Percentiles rank a stretch among this genome's conserved stretches.
Conservation (phyloP, 2,113 vertebrate genomes). For the Nipponia nippon region DNA sequence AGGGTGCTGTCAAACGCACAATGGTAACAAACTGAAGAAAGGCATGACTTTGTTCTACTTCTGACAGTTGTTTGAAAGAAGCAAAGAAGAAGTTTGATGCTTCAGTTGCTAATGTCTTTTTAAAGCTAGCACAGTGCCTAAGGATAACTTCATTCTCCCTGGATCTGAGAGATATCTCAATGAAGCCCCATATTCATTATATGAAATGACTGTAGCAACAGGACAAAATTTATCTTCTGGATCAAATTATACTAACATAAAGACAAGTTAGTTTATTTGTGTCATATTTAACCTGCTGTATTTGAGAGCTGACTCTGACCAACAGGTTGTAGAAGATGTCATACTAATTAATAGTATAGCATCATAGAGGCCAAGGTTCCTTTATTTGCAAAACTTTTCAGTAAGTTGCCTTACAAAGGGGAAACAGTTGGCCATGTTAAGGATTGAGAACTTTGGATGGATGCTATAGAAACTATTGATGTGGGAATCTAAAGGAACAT, state of each 20-base stretch:
- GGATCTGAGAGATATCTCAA: background rate
- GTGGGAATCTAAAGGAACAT: background rate
- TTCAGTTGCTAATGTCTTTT: background rate
- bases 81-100: background rate
- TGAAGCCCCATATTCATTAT: background rate
- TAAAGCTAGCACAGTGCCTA: background rate
- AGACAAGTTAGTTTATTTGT: background rate
- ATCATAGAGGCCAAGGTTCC: background rate
- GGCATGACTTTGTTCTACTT: background rate
- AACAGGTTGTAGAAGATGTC: background rate
- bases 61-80: background rate
- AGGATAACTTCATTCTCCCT: background rate
- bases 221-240: background rate
- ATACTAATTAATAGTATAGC: background rate
- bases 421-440: background rate
- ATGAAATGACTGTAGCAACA: background rate
- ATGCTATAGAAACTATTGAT: background rate
- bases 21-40: background rate
- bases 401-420: background rate
- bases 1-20: background rate
- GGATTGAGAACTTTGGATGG: background rate
- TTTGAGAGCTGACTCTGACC: background rate
- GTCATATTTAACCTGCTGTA: background rate
- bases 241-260: background rate
- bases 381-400: background rate